phyloP scores from a whole-genome alignment of 2,888 invertebrate genomes.

The Cataglyphis cursor region DNA sequence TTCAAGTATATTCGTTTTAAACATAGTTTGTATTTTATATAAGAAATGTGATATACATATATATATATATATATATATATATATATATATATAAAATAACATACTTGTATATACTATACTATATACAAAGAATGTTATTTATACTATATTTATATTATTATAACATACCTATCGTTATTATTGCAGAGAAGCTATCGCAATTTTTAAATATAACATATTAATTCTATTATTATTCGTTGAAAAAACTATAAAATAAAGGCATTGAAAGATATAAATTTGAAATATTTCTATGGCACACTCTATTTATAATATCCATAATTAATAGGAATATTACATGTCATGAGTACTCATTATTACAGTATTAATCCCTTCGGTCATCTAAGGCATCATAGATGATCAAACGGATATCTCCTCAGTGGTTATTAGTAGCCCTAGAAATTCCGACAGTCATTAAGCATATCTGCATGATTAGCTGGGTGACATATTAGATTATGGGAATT shows the following conservation, averaged over 20 bases:
- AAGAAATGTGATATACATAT: neutral
- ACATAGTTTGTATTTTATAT: neutral
- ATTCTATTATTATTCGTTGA: slow-evolving; percentile 14
- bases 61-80: too few species aligned
- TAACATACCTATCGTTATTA: neutral
- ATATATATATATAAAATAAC: too few species aligned
- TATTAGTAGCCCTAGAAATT: slow-evolving; percentile 33
- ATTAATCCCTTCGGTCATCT: slow-evolving; percentile 28
- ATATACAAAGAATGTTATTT: too few species aligned
- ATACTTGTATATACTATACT: neutral
- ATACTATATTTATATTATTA: neutral
- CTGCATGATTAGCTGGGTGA: neutral
- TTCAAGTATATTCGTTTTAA: neutral
- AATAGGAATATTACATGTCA: neutral
- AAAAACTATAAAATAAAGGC: slow-evolving; percentile 19
- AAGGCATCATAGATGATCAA: slow-evolving; percentile 19
- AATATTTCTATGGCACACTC: neutral
- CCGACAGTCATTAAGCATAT: slow-evolving; percentile 30
- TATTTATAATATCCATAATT: slow-evolving; percentile 2
- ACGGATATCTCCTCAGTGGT: neutral
- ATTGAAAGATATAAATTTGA: neutral
- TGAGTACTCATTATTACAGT: slow-evolving; percentile 20
- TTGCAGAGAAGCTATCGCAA: neutral
- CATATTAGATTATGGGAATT: neutral
- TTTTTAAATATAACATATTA: slow-evolving; percentile 4